Evolutionary conservation across 2,888 invertebrate genomes (phyloP), one percentile per base, ranked within the genome.

Genomic region (Trachelus iudaicus): DNA sequence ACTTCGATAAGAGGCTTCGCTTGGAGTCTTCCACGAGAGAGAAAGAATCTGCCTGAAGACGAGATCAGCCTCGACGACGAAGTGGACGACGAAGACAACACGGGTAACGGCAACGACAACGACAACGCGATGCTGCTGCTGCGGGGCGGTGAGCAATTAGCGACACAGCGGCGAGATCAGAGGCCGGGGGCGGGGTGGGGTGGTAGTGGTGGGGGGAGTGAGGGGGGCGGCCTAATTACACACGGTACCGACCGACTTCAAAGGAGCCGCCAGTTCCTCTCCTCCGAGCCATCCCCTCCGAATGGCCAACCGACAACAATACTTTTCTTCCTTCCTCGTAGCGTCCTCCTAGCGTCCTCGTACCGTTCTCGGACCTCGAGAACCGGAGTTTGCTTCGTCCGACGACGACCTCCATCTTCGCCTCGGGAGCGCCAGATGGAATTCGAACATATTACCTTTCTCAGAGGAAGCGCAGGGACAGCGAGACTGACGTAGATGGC

Each of bases 131-230:
- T 81, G 85, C 83, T 87, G 85, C 85, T 86, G 89, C 88, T 88
- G 89, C 89, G 89, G 89, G 89, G 89, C 89, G 89, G 89, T 86
- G 89, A 89, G 89, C 89, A 89, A 89, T 89, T 89, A 89, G 89
- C 89, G 89, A 89, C 89, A 89, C 89, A 89, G 89, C 88, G 89
- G 89, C 89, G 84, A 89, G 89, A 89, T 89, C 89, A 89, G 89
- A 89, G 89, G 85, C 88, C 83, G 85, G 85, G 88, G 88, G 87
- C 87, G 87, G 87, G 87, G 89, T 88, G 89, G 89, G 56, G 56
- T 23, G 56, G 56, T 2, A 56, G 56, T 9, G 56, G 56, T 9
- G 56, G 56, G 9, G 89, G 89, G 88, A 86, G 31, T 1, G 31
- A 0, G 34, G 34, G 34, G 34, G 34, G 34, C 89, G 88, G 89